Evolutionary conservation across 2,888 invertebrate species (phyloP), one percentile per base, ranked within the genome.

Genomic region (Stenichneumon culpator): DNA sequence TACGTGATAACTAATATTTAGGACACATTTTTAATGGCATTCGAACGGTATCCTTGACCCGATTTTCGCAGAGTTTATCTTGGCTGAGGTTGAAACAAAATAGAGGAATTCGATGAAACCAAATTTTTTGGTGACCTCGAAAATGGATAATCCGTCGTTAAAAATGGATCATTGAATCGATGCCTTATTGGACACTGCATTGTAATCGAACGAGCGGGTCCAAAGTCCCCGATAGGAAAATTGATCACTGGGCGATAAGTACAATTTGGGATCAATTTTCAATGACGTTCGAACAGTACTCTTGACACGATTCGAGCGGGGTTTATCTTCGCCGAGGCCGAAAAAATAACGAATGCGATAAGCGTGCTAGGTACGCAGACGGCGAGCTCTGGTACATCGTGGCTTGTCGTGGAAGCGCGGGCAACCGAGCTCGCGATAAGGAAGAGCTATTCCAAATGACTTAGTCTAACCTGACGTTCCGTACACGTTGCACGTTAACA

Each of bases 391-490:
- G 14, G 25, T 73, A 60, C 25, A 44, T 60, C 57, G n/a, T 22
- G 0, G 57, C 44, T 25, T n/a, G 73, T 28, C 39, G 57, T 11
- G 14, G 36, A 1, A 50, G 32, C n/a, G 9, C n/a, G 52, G 54
- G 22, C 60, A 5, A 60, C 25, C 54, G 36, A 60, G 22, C 19
- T 28, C 44, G 47, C 74, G 74, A 74, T 74, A 74, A 74, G 60
- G 25, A 63, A 63, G 60, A 44, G 36, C 74, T n/a, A 74, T 74
- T 74, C n/a, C 32, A 6, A 47, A 63, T 44, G 74, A 63, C 32
- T 60, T 47, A 28, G 47, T 28, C 44, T 39, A 14, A 57, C 1
- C 25, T 60, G n/a, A 25, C 44, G 4, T 16, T 44, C 44, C 25
- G n/a, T 60, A 73, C 32, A n/a, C 16, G 32, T 32, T 63, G 54